Base-by-base conservation (phyloP, 2,113 vertebrate species). In the Petroica traversi region DNA sequence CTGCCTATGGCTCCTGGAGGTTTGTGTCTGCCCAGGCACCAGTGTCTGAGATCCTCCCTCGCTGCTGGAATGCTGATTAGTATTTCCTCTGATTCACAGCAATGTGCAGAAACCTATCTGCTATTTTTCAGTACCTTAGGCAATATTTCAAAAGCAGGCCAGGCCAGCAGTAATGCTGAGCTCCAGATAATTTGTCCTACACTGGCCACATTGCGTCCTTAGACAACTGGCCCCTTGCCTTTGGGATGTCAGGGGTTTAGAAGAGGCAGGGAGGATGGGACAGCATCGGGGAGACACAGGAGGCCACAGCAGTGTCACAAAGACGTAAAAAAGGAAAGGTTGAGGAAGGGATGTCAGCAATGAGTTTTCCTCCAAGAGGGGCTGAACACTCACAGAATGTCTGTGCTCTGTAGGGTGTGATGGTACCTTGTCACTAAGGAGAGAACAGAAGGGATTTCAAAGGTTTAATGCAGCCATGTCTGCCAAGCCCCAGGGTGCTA, bases 1-100 rank as follows among this genome's bases (percentile, higher is more conserved):
- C 12, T 64, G 23, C 51, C 51, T 45, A 34, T 0, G 0, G 20
- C 33, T 66, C 33, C 49, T 1, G 1, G 23, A 77, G 38, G 12
- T 78, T 85, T 88, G 15, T n/a, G 49, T 48, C 61, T 63, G 20
- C 66, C 72, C 2, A 1, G n/a, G 40, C 61, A 66, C 4, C 19
- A 7, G 46, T 1, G 1, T 31, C 83, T 69, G 55, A 67, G 38
- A 38, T n/a, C 38, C 19, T 80, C 25, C 67, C 51, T 58, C 0
- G 0, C 68, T 91, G 41, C 49, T 86, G 54, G 78, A 71, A 58
- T 8, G 13, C 34, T 82, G 26, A 26, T 76, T 29, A 76, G 5
- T 49, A 18, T 73, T 76, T 94, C 29, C 38, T 54, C 6, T 62
- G 62, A 68, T 76, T 54, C 41, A 40, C 38, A 63, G 55, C 23